Evolutionary conservation across 2,113 vertebrate genomes (phyloP).

Genomic region (Mastomys coucha): DNA sequence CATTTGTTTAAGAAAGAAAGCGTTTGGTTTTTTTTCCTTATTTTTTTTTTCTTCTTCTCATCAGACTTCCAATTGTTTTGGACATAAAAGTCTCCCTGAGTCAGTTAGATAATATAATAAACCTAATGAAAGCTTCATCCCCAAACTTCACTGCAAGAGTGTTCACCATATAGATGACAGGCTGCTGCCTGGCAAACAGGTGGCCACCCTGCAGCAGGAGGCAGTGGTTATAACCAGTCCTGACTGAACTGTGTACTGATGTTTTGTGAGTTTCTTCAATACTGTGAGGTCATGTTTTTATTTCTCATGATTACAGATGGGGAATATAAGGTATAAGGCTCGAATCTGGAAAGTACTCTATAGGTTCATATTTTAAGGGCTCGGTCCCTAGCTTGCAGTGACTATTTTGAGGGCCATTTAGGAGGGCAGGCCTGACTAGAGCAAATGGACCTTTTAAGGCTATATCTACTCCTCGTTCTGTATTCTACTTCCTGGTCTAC

Average conservation of each 20-base stretch:
- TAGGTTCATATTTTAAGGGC: neutral
- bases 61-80: slow-evolving; percentile 44
- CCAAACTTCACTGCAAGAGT: slow-evolving; percentile 17
- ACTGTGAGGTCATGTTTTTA: neutral
- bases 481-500: neutral
- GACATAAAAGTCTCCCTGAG: slow-evolving; percentile 42
- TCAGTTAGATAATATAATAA: slow-evolving; percentile 53
- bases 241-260: neutral
- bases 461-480: neutral
- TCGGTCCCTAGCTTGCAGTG: neutral
- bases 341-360: neutral
- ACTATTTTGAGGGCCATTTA: neutral
- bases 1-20: slow-evolving; percentile 73
- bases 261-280: neutral
- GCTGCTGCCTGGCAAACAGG: neutral
- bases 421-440: too few species aligned
- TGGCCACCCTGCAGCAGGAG: neutral
- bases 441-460: neutral
- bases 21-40: slow-evolving; percentile 34
- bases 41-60: slow-evolving; percentile 49
- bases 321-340: neutral
- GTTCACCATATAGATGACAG: neutral
- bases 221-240: neutral
- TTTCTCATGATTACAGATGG: neutral
- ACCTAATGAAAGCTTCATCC: neutral